Evolutionary conservation across 2,113 vertebrate genomes (phyloP), one percentile per base, ranked within the genome.

Genomic region (Corydoras maculifer): DNA sequence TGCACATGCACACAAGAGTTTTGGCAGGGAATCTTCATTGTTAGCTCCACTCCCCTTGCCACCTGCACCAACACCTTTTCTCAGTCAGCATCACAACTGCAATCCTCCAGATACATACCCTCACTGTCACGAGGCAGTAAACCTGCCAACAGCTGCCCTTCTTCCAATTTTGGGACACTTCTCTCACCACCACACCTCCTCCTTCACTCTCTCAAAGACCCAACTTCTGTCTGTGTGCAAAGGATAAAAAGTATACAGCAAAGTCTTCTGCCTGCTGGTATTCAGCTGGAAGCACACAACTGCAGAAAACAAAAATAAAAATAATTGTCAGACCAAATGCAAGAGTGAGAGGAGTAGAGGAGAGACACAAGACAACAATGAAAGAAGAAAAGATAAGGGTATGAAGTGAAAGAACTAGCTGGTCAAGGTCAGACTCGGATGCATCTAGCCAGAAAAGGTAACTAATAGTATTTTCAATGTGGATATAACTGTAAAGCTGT

Each of bases 51-150:
- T 64, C 71, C 30, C 32, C 60, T 77, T 66, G 3, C 62, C 75
- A 77, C 75, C 63, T 77, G 75, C 75, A 64, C 62, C 77, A 51
- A 25, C 70, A 69, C 75, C 73, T 80, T 73, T 75, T 61, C 69
- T 59, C 49, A 72, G 73, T 65, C 73, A 78, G 49, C 75, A 61
- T 78, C 61, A 31, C 73, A 72, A 65, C 65, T 68, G 77, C 69
- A 65, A 62, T 68, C 74, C 69, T 78, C 77, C 65, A 78, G 64
- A 70, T 71, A 73, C 65, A 25, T 75, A 60, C 60, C n/a, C 8
- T 62, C 67, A 49, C 48, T 50, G 31, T 75, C 65, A 69, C 61
- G 15, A 70, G 76, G 35, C 67, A 65, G 51, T 55, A 54, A 78
- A 72, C 35, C 77, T 78, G 73, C 69, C 51, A 78, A 72, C 64